Evolutionary conservation across 2,113 vertebrate species (phyloP).

Genomic region (Oryzias javanicus): DNA sequence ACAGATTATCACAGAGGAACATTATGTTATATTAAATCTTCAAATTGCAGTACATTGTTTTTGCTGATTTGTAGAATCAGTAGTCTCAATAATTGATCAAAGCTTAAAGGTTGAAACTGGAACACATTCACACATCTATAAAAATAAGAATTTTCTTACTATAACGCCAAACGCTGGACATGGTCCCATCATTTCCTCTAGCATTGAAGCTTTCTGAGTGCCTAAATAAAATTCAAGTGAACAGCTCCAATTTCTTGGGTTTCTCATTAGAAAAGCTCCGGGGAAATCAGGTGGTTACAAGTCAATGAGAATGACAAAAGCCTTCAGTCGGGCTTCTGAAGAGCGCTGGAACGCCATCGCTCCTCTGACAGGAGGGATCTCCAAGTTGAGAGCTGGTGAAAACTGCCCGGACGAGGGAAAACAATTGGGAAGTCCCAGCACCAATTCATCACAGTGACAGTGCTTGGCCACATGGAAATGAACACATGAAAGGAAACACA

Average conservation of each 20-base stretch:
- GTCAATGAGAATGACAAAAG: constrained; percentile 6
- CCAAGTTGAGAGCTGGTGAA: constrained; percentile 64
- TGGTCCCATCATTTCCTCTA: constrained; percentile 28
- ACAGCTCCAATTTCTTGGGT: constrained; percentile 28
- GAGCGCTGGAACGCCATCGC: constrained; percentile 23
- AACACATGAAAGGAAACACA: constrained; percentile 72
- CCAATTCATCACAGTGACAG: constrained; percentile 78
- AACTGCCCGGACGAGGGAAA: constrained; percentile 63
- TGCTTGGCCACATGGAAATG: constrained; percentile 66
- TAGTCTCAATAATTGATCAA: no score
- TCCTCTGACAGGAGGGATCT: constrained; percentile 47
- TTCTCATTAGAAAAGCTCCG: constrained; percentile 33
- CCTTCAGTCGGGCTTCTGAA: background rate
- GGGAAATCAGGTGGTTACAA: constrained; percentile 4
- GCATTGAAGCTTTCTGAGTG: constrained; percentile 15
- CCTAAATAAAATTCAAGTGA: constrained; percentile 17
- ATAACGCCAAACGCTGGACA: constrained; percentile 12
- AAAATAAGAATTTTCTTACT: background rate
- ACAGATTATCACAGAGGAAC: no score
- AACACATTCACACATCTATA: constrained; percentile 1
- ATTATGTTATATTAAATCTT: no score
- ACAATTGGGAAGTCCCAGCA: constrained; percentile 66
- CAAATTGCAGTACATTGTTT: no score
- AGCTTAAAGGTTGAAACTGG: background rate
- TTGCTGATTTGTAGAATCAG: no score